Evolutionary conservation across 2,888 invertebrate species (phyloP), one percentile per base, ranked within the genome.

Genomic region (Caenorhabditis wallacei): DNA sequence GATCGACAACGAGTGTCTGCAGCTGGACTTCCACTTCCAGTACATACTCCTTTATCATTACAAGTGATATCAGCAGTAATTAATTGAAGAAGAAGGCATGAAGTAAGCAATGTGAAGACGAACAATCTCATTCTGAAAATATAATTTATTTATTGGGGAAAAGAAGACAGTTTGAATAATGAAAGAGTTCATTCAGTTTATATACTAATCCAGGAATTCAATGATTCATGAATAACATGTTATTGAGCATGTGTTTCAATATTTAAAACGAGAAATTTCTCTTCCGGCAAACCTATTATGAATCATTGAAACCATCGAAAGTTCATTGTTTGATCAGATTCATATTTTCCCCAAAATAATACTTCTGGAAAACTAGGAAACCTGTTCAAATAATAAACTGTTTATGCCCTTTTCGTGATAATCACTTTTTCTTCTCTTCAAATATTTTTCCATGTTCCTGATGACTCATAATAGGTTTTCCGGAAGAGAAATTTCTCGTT

Each of bases 11-110:
- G 46, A 48, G 46, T 48, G 13, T 48, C 46, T 7, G 46, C 46
- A 48, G 46, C 46, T 48, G 46, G 46, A 48, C 46, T n/a, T 4
- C 46, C 46, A 8, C 8, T 8, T 18, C 46, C 46, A 48, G 46
- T 48, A 48, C 46, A 48, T 7, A 48, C 18, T 48, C 46, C 46
- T 48, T 18, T 48, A 18, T 48, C 46, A 48, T 48, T 48, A 48
- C 46, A 48, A 13, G 46, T 48, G 46, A 48, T 48, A 4, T 48
- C 18, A 18, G 46, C 46, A 48, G 46, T 18, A 4, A 48, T 48
- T 1, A 48, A 18, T 18, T 48, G 46, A 18, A 48, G 18, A 18
- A 48, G 18, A 48, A 48, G 46, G 18, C 46, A 48, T 2, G 8
- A 18, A 18, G 46, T 2, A 18, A 48, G n/a, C n/a, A 48, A 18